These are phyloP conservation scores for Zophobas morio DNA, from an alignment of 1,140 invertebrate genomes.

Conservation along the genomic window DNA sequence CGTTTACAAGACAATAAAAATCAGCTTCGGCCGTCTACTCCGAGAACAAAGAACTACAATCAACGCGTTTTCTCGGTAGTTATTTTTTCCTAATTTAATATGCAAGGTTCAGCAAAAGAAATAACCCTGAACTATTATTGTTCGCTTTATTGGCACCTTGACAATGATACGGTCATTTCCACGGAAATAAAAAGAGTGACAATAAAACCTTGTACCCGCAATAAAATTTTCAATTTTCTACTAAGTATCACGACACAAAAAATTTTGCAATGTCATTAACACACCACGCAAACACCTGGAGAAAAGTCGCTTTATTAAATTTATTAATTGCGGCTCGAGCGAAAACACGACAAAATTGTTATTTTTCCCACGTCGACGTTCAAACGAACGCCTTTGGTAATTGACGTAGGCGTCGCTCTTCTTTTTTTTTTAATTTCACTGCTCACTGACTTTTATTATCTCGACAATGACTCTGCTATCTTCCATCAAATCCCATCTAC, in stretches of 20 bases:
- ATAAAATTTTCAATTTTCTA: not conserved
- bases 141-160: not conserved
- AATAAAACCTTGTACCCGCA: not conserved
- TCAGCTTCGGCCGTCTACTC: too few relatives aligned
- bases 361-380: not conserved
- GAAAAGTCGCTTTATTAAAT: too few relatives aligned
- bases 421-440: conserved; percentile 22
- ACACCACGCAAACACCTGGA: too few relatives aligned
- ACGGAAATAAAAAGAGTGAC: not conserved
- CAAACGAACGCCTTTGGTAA: not conserved
- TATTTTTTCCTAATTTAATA: not conserved
- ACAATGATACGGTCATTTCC: not conserved
- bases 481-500: not conserved
- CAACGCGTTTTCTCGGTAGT: too few relatives aligned
- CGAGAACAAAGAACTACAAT: too few relatives aligned
- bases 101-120: not conserved
- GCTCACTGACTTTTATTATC: conserved; percentile 11
- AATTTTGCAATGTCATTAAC: not conserved
- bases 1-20: too few relatives aligned
- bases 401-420: conserved; percentile 15
- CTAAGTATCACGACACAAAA: not conserved
- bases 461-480: not conserved
- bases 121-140: not conserved
- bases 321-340: too few relatives aligned
- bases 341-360: too few relatives aligned